These are phyloP conservation scores for Xyrichtys novacula DNA, from an alignment of 2,797 vertebrate genomes.

Conservation along the genomic window DNA sequence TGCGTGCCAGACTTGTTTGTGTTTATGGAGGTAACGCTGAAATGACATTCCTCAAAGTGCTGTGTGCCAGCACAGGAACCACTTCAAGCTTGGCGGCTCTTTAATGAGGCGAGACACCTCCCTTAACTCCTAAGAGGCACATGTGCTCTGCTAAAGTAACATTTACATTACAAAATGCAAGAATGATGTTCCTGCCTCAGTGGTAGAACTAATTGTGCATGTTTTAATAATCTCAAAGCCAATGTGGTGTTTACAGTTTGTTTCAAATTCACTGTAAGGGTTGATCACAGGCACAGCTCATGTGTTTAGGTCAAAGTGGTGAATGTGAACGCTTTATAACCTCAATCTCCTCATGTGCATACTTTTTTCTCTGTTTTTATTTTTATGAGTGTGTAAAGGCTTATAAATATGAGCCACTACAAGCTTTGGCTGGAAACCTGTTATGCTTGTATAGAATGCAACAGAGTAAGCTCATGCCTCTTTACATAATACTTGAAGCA, in stretches of 20 bases:
- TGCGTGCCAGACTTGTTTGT: conserved; percentile 38
- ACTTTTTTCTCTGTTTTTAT: conserved; percentile 5
- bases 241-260: conserved; percentile 2
- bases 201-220: neutral
- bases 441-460: conserved; percentile 30
- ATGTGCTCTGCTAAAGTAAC: conserved; percentile 22
- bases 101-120: conserved; percentile 29
- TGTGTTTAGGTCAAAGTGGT: neutral
- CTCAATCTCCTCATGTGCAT: neutral
- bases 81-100: conserved; percentile 43
- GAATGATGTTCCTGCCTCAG: neutral
- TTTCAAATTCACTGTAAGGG: neutral
- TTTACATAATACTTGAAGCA: conserved; percentile 66
- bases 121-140: conserved; percentile 11
- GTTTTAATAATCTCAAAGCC: conserved; percentile 2
- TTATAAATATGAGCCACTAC: conserved; percentile 26
- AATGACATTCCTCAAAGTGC: conserved; percentile 41
- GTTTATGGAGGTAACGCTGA: conserved; percentile 38
- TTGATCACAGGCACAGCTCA: neutral
- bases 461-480: conserved; percentile 10
- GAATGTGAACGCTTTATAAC: neutral
- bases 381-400: neutral
- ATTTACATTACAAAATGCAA: conserved; percentile 1
- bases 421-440: conserved; percentile 43
- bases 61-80: conserved; percentile 41